Conservation (phyloP, 2,113 vertebrate genomes). For the Thryonomys swinderianus region DNA sequence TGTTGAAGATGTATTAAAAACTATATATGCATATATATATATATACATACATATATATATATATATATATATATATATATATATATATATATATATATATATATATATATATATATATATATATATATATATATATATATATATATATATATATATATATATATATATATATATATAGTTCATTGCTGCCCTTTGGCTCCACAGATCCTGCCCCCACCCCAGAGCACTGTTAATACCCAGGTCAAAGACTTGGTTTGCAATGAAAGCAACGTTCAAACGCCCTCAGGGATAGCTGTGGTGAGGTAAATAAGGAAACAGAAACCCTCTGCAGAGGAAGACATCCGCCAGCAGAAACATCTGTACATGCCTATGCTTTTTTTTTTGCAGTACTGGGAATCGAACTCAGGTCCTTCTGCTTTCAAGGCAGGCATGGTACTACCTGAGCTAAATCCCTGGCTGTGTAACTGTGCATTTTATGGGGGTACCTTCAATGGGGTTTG, state of each 20-base stretch:
- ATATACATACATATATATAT: background rate
- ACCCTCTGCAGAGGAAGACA: slow-evolving; percentile 2
- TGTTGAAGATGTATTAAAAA: slow-evolving; percentile 60
- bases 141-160: background rate
- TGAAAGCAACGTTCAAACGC: slow-evolving; percentile 32
- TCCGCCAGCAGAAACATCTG: background rate
- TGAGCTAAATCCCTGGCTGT: too few species aligned
- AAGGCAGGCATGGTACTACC: too few species aligned
- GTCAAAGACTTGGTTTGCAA: background rate
- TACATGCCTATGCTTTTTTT: background rate
- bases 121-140: background rate
- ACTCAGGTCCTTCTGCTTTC: too few species aligned
- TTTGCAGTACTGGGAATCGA: too few species aligned
- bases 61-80: background rate
- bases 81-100: background rate
- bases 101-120: background rate
- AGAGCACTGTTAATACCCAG: background rate
- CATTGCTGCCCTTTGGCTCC: background rate
- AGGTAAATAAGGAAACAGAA: slow-evolving; percentile 6
- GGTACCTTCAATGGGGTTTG: background rate
- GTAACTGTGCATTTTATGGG: background rate
- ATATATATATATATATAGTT: background rate
- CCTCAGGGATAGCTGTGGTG: slow-evolving; percentile 39
- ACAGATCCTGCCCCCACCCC: background rate
- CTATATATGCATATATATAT: background rate